Evolutionary conservation across 2,797 vertebrate species (phyloP), one percentile per base, ranked within the genome.

Genomic region (Microhierax caerulescens): DNA sequence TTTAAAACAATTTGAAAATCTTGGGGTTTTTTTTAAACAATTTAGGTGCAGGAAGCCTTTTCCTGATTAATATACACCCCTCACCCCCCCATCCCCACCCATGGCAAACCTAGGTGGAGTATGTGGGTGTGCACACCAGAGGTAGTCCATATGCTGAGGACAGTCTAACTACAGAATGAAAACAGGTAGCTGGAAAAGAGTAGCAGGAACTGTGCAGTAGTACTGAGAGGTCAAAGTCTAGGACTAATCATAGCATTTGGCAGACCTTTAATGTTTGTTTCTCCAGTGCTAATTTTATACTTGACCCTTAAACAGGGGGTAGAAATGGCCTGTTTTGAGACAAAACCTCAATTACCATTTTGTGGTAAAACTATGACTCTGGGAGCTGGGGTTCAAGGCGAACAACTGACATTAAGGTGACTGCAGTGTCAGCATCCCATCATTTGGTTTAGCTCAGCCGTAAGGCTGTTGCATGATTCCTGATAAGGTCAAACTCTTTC

Each of bases 121-220:
- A 18, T 17, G 36, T 69, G 37, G 6, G 28, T 3, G 7, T 2
- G 0, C 25, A 41, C 48, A 60, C 3, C 25, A 39, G 81, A 67
- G 5, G 20, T 1, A 41, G 24, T 54, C 47, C 16, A 5, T 65
- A 36, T 16, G 41, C 37, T 9, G 14, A 92, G 74, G 67, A 47
- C 14, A 24, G 70, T 70, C 36, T 56, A 69, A 84, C 21, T 76
- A 37, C 64, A 53, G 37, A 91, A 53, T 47, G 28, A 75, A 85
- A 93, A 91, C 27, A 72, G 41, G 32, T 45, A 95, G 70, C 59
- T 90, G 85, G 85, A 75, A 90, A 94, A 91, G 72, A 59, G 43
- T 51, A 84, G 32, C 39, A 56, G 47, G 15, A 36, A 41, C 8
- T n/a, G 43, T 67, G 47, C 57, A 79, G 75, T 22, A 90, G 41